Percentiles rank a stretch among this genome's conserved stretches.
phyloP scores from a whole-genome alignment of 2,888 invertebrate genomes.

The Tyria jacobaeae region DNA sequence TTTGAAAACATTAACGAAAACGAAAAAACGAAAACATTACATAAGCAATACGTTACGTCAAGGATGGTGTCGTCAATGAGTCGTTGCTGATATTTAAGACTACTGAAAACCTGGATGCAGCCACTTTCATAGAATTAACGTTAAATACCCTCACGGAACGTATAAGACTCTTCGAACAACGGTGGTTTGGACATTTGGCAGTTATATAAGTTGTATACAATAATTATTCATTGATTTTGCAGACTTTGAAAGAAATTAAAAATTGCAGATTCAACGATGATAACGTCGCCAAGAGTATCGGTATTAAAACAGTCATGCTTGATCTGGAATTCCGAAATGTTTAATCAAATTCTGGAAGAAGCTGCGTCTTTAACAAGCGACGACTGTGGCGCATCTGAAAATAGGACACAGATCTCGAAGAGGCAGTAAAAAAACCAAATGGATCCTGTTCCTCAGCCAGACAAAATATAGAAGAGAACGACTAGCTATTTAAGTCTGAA shows the following conservation, averaged over 20 bases:
- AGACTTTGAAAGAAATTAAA: constrained; percentile 1
- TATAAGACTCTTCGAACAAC: neutral
- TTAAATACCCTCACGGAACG: no score
- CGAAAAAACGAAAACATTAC: no score
- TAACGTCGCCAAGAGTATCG: constrained; percentile 31
- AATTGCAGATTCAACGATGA: constrained; percentile 21
- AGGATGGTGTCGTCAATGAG: no score
- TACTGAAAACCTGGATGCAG: no score
- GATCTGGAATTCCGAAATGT: constrained; percentile 28
- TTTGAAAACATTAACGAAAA: no score
- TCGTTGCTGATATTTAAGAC: no score
- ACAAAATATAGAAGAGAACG: no score
- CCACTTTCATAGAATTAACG: no score
- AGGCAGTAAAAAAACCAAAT: constrained; percentile 2
- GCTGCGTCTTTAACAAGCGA: neutral
- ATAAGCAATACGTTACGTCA: no score
- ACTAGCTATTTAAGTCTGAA: no score
- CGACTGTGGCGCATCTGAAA: neutral
- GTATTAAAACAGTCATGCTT: constrained; percentile 31
- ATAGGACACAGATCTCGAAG: constrained; percentile 4
- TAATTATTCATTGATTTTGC: constrained; percentile 1
- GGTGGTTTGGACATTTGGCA: constrained; percentile 5
- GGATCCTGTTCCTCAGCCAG: no score
- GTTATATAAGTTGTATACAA: neutral
- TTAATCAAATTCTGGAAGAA: neutral